Evolutionary conservation across 2,888 invertebrate genomes (phyloP).

Genomic region (Cyclophora punctaria): DNA sequence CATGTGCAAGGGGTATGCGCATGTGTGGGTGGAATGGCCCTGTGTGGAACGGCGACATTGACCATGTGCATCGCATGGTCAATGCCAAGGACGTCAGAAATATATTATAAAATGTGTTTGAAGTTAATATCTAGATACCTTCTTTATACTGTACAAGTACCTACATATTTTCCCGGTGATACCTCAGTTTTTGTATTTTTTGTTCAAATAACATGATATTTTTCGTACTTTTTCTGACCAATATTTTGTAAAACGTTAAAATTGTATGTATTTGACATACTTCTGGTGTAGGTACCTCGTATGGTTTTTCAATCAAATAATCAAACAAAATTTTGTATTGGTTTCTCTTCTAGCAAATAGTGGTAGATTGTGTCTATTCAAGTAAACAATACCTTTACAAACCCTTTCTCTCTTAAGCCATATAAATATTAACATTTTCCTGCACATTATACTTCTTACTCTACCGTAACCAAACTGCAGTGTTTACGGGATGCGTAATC

Average conservation of each 20-base stretch:
- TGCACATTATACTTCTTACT: no score
- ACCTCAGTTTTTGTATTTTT: no score
- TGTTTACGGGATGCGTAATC: constrained; percentile 40
- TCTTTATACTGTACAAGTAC: background rate
- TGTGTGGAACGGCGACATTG: constrained; percentile 30
- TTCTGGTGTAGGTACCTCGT: background rate
- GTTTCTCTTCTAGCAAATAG: no score
- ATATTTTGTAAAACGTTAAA: background rate
- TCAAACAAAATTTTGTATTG: no score
- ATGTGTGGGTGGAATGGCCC: constrained; percentile 36
- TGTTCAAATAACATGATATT: no score
- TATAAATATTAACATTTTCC: no score
- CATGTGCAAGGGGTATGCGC: constrained; percentile 30
- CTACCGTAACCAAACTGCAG: constrained; percentile 16
- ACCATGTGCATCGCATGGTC: constrained; percentile 34
- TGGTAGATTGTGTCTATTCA: no score
- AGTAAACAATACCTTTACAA: no score
- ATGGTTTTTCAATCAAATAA: no score
- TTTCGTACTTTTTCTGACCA: no score
- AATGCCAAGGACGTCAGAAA: constrained; percentile 43
- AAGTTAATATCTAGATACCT: constrained; percentile 13
- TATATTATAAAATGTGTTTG: constrained; percentile 18
- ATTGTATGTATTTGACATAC: no score
- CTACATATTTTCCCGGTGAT: background rate
- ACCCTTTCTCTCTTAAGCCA: no score